Evolutionary conservation across 2,113 vertebrate species (phyloP).

Genomic region (Formicarius rufipectus): DNA sequence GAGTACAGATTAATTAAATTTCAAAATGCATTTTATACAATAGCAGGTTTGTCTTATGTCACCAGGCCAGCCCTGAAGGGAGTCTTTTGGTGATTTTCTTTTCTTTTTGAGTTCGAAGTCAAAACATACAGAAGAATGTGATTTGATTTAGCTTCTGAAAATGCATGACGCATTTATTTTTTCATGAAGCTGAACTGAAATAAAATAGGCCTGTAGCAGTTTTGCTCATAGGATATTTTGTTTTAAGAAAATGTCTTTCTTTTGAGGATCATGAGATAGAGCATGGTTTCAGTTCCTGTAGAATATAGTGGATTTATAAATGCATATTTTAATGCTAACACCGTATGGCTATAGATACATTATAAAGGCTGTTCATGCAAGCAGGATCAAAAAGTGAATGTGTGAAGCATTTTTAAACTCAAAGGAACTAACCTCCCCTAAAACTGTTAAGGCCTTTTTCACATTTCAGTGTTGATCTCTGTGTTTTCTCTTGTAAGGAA

Average conservation of each 20-base stretch:
- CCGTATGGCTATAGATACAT: not conserved
- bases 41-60: not conserved
- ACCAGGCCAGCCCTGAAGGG: not conserved
- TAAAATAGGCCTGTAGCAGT: not conserved
- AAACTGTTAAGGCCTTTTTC: not conserved
- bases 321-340: not conserved
- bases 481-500: slow-evolving; percentile 64
- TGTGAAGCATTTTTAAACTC: not conserved
- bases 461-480: not conserved
- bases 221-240: not conserved
- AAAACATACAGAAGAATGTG: not conserved
- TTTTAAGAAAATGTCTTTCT: not conserved
- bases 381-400: not conserved
- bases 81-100: not conserved
- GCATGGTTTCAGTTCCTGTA: not conserved
- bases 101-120: not conserved
- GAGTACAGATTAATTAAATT: not conserved
- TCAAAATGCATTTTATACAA: not conserved
- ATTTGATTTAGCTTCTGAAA: not conserved
- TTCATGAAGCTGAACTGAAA: not conserved
- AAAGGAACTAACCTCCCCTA: not conserved
- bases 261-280: not conserved
- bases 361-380: not conserved
- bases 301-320: not conserved
- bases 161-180: not conserved